Evolutionary conservation across 2,888 invertebrate genomes (phyloP).

Genomic region (Rhabditophanes sp.): DNA sequence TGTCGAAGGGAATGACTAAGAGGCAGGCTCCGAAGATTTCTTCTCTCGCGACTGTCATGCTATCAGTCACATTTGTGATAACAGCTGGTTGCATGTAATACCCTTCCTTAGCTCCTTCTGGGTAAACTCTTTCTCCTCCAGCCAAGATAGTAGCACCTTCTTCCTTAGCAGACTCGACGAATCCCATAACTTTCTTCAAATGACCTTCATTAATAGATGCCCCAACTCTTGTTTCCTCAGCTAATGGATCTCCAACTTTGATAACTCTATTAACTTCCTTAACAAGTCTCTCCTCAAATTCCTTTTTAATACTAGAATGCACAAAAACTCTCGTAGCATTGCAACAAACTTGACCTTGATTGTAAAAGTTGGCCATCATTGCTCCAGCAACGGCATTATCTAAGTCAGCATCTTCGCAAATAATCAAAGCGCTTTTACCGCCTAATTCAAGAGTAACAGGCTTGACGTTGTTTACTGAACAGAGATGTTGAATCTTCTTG

Average conservation of each 20-base stretch:
- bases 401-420: conserved; percentile 50
- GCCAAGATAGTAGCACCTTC: conserved; percentile 49
- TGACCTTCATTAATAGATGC: conserved; percentile 50
- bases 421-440: conserved; percentile 51
- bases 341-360: conserved; percentile 51
- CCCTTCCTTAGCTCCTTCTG: conserved; percentile 45
- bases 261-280: conserved; percentile 23
- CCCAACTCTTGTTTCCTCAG: conserved; percentile 48
- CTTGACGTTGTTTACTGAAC: conserved; percentile 45
- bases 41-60: conserved; percentile 48
- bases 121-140: conserved; percentile 49
- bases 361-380: conserved; percentile 51
- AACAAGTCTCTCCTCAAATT: conserved; percentile 48
- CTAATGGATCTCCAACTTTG: conserved; percentile 24
- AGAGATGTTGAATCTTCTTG: conserved; percentile 46
- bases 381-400: conserved; percentile 51
- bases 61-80: conserved; percentile 42
- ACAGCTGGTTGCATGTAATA: conserved; percentile 50
- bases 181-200: conserved; percentile 47
- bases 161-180: conserved; percentile 47
- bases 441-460: conserved; percentile 51
- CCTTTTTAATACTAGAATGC: conserved; percentile 46
- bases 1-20: conserved; percentile 48
- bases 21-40: conserved; percentile 52
- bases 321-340: conserved; percentile 52